phyloP scores from a whole-genome alignment of 2,113 vertebrate genomes.

The Trematocara macrostoma region DNA sequence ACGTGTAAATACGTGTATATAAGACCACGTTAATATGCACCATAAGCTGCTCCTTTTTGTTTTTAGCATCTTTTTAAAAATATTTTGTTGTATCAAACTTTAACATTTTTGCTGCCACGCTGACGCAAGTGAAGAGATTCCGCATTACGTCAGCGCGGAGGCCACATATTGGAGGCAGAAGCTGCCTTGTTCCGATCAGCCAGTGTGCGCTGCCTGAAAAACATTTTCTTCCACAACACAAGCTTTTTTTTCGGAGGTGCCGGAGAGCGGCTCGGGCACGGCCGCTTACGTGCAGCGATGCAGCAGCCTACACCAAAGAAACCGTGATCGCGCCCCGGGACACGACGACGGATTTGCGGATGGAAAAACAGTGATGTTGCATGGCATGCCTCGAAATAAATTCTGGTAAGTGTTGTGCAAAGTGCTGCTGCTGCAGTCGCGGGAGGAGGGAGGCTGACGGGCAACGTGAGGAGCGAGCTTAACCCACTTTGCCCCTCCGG shows the following conservation, averaged over 20 bases:
- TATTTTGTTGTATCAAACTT: background rate
- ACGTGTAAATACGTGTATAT: background rate
- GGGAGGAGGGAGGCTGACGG: constrained; percentile 43
- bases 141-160: constrained; percentile 76
- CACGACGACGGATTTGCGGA: constrained; percentile 20
- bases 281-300: constrained; percentile 37
- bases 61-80: background rate
- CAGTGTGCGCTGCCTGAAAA: constrained; percentile 64
- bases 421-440: constrained; percentile 66
- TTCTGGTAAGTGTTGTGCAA: constrained; percentile 71
- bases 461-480: constrained; percentile 59
- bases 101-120: constrained; percentile 17
- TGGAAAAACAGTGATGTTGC: constrained; percentile 56
- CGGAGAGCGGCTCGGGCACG: constrained; percentile 28
- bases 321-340: constrained; percentile 27
- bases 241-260: constrained; percentile 28
- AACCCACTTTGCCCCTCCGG: constrained; percentile 69
- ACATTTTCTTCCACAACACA: constrained; percentile 29
- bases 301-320: constrained; percentile 31
- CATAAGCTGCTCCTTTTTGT: background rate
- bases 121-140: constrained; percentile 68
- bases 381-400: constrained; percentile 56
- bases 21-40: accelerated
- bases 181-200: constrained; percentile 54
- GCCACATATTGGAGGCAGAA: constrained; percentile 51